A percentile compares a stretch with the other conserved stretches of the same genome.
Conservation (phyloP, 2,113 vertebrate genomes). For the Saimiri boliviensis region DNA sequence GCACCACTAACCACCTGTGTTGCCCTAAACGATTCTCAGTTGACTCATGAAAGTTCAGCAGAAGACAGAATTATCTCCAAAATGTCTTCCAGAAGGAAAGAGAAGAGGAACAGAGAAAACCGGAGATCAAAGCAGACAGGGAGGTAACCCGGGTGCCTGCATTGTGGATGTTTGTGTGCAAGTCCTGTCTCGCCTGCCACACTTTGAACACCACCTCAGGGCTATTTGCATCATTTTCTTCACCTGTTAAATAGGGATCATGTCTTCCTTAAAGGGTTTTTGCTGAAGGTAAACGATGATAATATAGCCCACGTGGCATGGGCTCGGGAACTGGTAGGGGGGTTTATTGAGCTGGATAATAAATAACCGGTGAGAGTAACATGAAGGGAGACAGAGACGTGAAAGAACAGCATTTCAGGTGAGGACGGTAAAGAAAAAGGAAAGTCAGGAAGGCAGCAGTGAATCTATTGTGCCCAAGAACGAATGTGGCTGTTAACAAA, state of each 20-base stretch:
- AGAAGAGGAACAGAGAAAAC: background rate
- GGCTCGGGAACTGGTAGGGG: background rate
- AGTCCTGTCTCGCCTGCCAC: background rate
- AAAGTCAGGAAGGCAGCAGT: background rate
- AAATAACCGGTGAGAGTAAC: background rate
- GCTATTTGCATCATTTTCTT: background rate
- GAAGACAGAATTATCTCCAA: background rate
- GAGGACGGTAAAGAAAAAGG: background rate
- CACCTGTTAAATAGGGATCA: background rate
- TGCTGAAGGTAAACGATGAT: background rate
- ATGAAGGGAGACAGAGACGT: background rate
- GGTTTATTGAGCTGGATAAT: background rate
- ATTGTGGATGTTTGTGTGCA: background rate
- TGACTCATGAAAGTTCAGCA: background rate
- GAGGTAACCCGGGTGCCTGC: background rate
- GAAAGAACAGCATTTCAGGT: background rate
- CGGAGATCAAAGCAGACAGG: background rate
- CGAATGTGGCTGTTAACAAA: background rate
- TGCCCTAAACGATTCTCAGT: background rate
- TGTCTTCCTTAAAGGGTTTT: background rate
- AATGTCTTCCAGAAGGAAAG: background rate
- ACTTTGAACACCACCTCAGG: background rate
- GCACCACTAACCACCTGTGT: background rate
- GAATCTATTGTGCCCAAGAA: background rate
- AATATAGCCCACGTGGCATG: background rate